A percentile compares a stretch with the other conserved stretches of the same genome.
Evolutionary conservation across 2,797 vertebrate genomes (phyloP).

Genomic region (Catamblyrhynchus diadema): DNA sequence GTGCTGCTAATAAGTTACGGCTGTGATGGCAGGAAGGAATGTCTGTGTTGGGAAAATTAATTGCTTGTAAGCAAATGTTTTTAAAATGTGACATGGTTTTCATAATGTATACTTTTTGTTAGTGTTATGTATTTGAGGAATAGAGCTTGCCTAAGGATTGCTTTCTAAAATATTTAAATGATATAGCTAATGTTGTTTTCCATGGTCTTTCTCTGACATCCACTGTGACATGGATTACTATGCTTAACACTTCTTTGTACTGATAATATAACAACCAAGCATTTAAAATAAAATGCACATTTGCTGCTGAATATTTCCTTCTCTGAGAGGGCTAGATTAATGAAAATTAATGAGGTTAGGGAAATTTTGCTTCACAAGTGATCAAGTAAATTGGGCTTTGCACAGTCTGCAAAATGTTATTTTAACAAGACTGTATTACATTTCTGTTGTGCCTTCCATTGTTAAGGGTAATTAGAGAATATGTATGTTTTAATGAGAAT

Average conservation of each 20-base stretch:
- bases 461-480: background rate
- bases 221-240: background rate
- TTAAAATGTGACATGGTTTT: background rate
- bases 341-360: conserved; percentile 40
- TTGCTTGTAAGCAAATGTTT: background rate
- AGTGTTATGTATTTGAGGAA: background rate
- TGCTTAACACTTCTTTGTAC: background rate
- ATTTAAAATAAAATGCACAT: conserved; percentile 18
- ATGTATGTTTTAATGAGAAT: background rate
- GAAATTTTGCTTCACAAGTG: background rate
- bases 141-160: background rate
- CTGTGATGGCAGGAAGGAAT: background rate
- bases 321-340: background rate
- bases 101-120: background rate
- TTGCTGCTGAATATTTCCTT: conserved; percentile 9
- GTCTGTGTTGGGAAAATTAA: background rate
- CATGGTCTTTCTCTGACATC: background rate
- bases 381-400: background rate
- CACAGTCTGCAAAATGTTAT: background rate
- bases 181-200: background rate
- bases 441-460: background rate
- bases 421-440: background rate
- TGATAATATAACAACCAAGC: background rate
- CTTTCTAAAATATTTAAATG: conserved; percentile 2
- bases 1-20: background rate